Base-by-base conservation (phyloP, 2,888 invertebrate species). In the Margaritifera margaritifera region DNA sequence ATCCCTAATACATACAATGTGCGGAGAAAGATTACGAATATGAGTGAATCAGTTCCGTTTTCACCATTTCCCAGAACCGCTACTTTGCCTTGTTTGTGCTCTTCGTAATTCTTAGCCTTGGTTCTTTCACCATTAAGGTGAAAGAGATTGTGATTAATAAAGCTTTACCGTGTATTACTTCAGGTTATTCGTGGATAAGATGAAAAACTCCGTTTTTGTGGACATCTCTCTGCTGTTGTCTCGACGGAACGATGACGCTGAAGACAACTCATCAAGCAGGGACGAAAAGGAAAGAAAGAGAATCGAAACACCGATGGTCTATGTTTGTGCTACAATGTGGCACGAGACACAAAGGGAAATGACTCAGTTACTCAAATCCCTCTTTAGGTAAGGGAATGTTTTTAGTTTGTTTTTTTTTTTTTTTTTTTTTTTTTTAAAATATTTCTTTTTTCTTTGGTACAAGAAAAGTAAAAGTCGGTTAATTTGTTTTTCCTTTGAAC, bases 311-410 rank as follows among this genome's bases (percentile, higher is more conserved):
- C 72, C 72, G 0, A 73, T 75, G 89, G 97, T 99, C 81, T 98
- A 96, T 88, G 95, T 97, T 52, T 99, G 99, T 90, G 95, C 95
- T 57, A 99, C 99, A 81, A 98, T 99, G 98, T 99, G 99, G 99
- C 99, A 99, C 90, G 99, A 99, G 91, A 98, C 96, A 50, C 94
- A 94, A 88, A 96, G 96, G 83, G 97, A 98, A 90, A 96, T 98
- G 96, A 93, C 94, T 83, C 95, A 95, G 87, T 94, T 97, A 89
- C 92, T 98, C 76, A 95, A 95, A 89, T 96, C 96, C 66, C 93
- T 98, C 81, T 80, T 90, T 62, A 87, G 83, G 84, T 84, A 73
- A 69, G 54, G 15, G 42, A 42, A 42, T 15, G n/a, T n/a, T n/a
- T n/a, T n/a, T n/a, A n/a, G n/a, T n/a, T n/a, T n/a, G n/a, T n/a